Percentiles rank a stretch among this genome's conserved stretches.
phyloP scores from a whole-genome alignment of 2,113 vertebrate species.

The Neogobius melanostomus region DNA sequence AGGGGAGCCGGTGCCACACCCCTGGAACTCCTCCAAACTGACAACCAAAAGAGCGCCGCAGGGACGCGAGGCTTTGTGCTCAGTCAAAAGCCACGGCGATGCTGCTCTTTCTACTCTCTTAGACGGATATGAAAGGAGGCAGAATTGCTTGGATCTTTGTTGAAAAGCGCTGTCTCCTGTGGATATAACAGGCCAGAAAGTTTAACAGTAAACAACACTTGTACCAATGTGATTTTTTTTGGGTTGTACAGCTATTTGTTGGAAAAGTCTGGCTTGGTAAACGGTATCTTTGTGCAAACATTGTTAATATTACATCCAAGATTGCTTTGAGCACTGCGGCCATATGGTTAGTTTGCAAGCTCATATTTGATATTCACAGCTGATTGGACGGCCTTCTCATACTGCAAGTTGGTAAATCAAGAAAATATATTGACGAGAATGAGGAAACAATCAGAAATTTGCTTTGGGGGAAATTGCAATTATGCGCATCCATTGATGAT shows the following conservation, averaged over 20 bases:
- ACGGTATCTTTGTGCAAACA: neutral
- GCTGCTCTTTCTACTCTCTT: conserved; percentile 38
- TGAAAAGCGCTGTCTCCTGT: conserved; percentile 21
- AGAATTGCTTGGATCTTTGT: conserved; percentile 33
- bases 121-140: conserved; percentile 29
- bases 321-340: neutral
- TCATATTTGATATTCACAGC: neutral
- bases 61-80: conserved; percentile 39
- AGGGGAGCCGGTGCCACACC: neutral
- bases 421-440: neutral
- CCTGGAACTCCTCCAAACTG: neutral
- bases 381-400: neutral
- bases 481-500: neutral
- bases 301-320: conserved; percentile 2
- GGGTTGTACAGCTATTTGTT: neutral
- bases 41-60: conserved; percentile 17
- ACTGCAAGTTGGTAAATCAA: neutral
- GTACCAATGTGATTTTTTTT: neutral
- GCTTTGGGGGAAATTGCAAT: neutral
- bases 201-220: conserved; percentile 36
- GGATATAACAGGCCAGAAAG: conserved; percentile 35
- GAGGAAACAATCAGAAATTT: neutral
- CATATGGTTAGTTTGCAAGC: neutral
- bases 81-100: neutral
- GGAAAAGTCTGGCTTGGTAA: conserved; percentile 1